A percentile compares a stretch with the other conserved stretches of the same genome.
phyloP scores from a whole-genome alignment of 2,888 invertebrate species.

The Plebejus anna region DNA sequence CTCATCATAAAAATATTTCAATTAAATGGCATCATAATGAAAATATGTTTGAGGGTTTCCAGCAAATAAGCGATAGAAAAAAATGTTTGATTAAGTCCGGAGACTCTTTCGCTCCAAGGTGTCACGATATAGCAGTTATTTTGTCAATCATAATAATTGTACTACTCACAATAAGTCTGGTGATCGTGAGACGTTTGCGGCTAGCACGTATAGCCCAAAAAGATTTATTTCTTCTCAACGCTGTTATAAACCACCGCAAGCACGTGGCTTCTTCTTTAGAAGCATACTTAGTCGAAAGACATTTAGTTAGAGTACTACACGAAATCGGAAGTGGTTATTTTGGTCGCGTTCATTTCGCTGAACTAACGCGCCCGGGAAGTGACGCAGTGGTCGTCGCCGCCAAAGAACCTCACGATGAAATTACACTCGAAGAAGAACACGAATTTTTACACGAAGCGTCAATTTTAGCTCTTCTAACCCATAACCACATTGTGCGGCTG shows the following conservation, averaged over 20 bases:
- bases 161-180: conserved; percentile 80
- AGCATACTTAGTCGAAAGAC: conserved; percentile 44
- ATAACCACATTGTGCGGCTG: conserved; percentile 90
- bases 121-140: conserved; percentile 78
- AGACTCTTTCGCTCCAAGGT: conserved; percentile 77
- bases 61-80: conserved; percentile 27
- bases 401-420: conserved; percentile 89
- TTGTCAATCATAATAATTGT: conserved; percentile 81
- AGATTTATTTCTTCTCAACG: conserved; percentile 30
- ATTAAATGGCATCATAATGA: background rate
- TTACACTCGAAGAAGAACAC: conserved; percentile 88
- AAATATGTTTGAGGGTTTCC: background rate
- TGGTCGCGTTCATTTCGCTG: conserved; percentile 54
- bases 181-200: conserved; percentile 76
- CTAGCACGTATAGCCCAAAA: conserved; percentile 54
- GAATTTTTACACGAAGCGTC: conserved; percentile 88
- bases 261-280: conserved; percentile 41
- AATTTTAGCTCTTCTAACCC: conserved; percentile 91
- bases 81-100: conserved; percentile 37
- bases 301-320: conserved; percentile 45
- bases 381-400: conserved; percentile 84
- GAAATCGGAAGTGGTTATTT: conserved; percentile 56
- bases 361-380: conserved; percentile 44
- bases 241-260: conserved; percentile 44
- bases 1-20: conserved; percentile 24